Conservation (phyloP, 1,140 invertebrate species). For the Chrysopa pallens region DNA sequence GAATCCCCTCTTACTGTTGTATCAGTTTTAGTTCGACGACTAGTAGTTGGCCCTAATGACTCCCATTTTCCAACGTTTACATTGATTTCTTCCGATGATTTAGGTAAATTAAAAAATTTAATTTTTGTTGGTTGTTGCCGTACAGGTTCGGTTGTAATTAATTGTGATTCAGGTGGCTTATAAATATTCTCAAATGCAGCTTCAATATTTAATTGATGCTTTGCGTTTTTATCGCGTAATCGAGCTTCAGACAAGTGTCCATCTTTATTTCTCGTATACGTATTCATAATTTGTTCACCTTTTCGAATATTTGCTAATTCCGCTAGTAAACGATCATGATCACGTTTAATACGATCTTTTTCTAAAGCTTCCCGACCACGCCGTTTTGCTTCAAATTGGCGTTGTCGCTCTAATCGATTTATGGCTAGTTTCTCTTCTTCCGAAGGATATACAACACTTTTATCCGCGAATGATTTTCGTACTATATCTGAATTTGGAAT, state of each 20-base stretch:
- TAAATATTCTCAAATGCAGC: background rate
- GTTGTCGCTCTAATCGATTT: too few relatives aligned
- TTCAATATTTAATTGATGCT: background rate
- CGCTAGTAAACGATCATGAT: background rate
- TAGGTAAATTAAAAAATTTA: background rate
- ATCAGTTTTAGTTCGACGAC: background rate
- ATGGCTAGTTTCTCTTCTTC: background rate
- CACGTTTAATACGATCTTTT: background rate
- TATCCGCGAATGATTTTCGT: background rate
- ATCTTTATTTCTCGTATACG: background rate
- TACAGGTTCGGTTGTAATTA: background rate
- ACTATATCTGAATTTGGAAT: background rate
- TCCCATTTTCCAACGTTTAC: background rate
- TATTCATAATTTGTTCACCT: background rate
- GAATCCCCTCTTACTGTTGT: background rate
- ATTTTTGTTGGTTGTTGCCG: background rate
- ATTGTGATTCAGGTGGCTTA: background rate
- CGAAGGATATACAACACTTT: background rate
- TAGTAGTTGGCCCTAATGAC: background rate
- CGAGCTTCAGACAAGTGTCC: background rate
- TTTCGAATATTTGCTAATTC: background rate
- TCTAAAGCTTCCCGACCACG: background rate
- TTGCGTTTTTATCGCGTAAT: background rate
- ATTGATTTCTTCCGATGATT: background rate
- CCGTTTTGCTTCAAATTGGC: too few relatives aligned